Conservation (phyloP, 2,797 vertebrate species). For the Corythornis leucogaster region DNA sequence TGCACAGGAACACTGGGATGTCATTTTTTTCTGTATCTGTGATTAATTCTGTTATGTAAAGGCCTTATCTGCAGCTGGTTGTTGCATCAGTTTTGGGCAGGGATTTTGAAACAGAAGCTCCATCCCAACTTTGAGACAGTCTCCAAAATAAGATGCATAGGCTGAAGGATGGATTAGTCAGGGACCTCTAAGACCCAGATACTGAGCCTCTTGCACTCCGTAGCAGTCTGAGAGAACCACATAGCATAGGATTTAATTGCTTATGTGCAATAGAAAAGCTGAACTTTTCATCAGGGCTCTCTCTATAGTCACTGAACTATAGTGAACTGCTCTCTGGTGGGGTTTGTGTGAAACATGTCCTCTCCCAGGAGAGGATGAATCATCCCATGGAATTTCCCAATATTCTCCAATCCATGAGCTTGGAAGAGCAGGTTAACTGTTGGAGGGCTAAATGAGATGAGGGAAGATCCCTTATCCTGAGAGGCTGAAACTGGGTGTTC, state of each 20-base stretch:
- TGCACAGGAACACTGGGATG: background rate
- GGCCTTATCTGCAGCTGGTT: background rate
- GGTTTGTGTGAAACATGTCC: background rate
- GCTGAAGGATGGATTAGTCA: background rate
- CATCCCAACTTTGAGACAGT: background rate
- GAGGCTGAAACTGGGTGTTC: background rate
- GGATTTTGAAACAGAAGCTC: background rate
- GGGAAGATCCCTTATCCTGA: background rate
- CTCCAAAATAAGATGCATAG: background rate
- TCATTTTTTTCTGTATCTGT: background rate
- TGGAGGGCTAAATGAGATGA: background rate
- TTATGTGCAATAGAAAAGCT: background rate
- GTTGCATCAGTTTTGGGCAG: accelerated
- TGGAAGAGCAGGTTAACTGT: background rate
- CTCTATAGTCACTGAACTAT: background rate
- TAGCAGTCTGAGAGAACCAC: background rate
- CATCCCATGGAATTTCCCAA: background rate
- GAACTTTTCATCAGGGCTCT: background rate
- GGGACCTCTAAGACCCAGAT: background rate
- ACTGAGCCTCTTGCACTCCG: background rate
- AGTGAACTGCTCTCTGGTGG: background rate
- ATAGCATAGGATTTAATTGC: background rate
- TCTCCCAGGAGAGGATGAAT: background rate
- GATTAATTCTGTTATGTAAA: background rate
- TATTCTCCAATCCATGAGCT: background rate